These are phyloP conservation scores for Hemaris fuciformis DNA, from an alignment of 2,888 invertebrate genomes.

Conservation along the genomic window DNA sequence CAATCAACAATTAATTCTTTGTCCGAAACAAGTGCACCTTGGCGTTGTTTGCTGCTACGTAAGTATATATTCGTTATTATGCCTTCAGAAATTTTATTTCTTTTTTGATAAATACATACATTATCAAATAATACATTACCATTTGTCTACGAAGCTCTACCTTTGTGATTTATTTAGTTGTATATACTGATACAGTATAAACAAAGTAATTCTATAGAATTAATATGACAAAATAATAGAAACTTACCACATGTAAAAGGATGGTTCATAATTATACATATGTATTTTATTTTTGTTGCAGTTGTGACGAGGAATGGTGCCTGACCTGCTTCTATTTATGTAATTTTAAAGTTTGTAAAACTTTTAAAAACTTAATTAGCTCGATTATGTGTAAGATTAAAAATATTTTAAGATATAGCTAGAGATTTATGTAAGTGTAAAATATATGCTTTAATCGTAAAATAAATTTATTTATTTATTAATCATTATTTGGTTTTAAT, in stretches of 20 bases:
- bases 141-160: too few relatives aligned
- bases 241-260: too few relatives aligned
- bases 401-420: neutral
- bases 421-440: neutral
- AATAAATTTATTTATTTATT: neutral
- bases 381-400: slow-evolving; percentile 17
- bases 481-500: neutral
- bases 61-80: slow-evolving; percentile 23
- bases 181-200: too few relatives aligned
- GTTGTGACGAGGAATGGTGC: neutral
- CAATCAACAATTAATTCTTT: slow-evolving; percentile 35
- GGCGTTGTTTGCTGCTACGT: slow-evolving; percentile 65
- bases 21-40: slow-evolving; percentile 49
- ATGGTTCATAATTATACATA: too few relatives aligned
- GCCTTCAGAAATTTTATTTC: neutral
- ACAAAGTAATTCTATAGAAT: too few relatives aligned
- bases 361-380: slow-evolving; percentile 34
- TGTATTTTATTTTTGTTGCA: neutral
- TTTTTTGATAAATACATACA: neutral
- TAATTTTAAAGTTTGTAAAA: slow-evolving; percentile 13
- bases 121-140: too few relatives aligned
- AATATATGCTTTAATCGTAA: neutral
- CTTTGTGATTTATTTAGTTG: too few relatives aligned
- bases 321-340: neutral
- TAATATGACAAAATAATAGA: too few relatives aligned